Percentiles rank a stretch among this genome's conserved stretches.
Evolutionary conservation across 2,797 vertebrate species (phyloP).

Genomic region (Phalloptychus januarius): DNA sequence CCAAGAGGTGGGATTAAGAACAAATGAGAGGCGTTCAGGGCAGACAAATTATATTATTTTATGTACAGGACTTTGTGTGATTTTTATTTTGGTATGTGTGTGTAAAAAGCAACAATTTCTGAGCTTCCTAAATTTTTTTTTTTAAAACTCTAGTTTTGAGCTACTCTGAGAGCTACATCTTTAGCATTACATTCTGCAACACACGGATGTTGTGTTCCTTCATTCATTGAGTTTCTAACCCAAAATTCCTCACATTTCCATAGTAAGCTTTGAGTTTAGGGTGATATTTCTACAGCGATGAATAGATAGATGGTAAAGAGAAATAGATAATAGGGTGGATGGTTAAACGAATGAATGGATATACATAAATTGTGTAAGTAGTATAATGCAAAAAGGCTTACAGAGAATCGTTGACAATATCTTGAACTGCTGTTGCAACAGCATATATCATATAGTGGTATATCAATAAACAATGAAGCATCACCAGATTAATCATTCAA

Average conservation of each 20-base stretch:
- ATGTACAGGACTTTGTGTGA: neutral
- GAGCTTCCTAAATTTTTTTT: neutral
- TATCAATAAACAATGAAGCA: neutral
- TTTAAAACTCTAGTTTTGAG: neutral
- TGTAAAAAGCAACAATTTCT: neutral
- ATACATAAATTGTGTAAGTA: neutral
- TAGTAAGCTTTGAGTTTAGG: neutral
- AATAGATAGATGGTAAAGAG: neutral
- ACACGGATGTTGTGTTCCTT: neutral
- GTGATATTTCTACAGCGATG: neutral
- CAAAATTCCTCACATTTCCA: neutral
- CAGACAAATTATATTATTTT: neutral
- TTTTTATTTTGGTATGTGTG: neutral
- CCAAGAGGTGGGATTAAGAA: slow-evolving; percentile 29
- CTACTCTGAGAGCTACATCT: neutral
- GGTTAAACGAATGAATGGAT: neutral
- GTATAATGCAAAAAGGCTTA: neutral
- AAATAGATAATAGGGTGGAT: neutral
- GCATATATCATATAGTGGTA: neutral
- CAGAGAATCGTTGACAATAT: neutral
- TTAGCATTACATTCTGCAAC: neutral
- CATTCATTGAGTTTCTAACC: neutral
- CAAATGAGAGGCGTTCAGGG: slow-evolving; percentile 21
- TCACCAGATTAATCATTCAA: neutral
- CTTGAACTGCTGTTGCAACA: neutral